phyloP scores from a whole-genome alignment of 2,888 invertebrate genomes.

The Lochmaea capreae region DNA sequence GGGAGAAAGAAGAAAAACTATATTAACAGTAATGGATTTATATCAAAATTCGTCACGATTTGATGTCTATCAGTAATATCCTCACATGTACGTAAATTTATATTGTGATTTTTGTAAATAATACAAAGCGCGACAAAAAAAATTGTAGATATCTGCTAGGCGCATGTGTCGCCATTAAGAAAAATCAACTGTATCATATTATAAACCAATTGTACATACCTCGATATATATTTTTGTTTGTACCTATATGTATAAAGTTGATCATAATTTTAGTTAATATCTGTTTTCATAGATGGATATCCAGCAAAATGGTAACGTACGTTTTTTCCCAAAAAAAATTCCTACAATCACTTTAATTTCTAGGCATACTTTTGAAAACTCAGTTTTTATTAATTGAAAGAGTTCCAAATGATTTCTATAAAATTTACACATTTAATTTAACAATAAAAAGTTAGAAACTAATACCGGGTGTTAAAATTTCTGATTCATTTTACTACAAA shows the following conservation, averaged over 20 bases:
- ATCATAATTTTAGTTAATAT: constrained; percentile 32
- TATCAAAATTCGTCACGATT: not conserved
- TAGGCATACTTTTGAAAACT: too few species aligned
- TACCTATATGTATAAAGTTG: constrained; percentile 43
- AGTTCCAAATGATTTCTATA: too few species aligned
- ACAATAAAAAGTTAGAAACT: too few species aligned
- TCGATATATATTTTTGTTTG: constrained; percentile 43
- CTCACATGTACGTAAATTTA: constrained; percentile 61
- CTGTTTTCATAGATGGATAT: constrained; percentile 14
- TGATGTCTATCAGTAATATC: constrained; percentile 24
- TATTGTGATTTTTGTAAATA: constrained; percentile 66
- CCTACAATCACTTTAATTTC: not conserved
- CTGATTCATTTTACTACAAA: too few species aligned
- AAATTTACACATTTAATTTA: too few species aligned
- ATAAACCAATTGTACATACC: constrained; percentile 48
- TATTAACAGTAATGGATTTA: not conserved
- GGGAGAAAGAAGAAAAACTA: not conserved
- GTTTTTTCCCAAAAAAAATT: not conserved
- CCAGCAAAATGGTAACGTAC: not conserved
- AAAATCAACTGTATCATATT: constrained; percentile 43
- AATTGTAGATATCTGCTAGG: constrained; percentile 47
- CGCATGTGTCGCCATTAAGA: constrained; percentile 19
- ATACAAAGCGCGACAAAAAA: constrained; percentile 35
- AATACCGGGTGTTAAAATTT: too few species aligned
- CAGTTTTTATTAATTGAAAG: too few species aligned